A percentile compares a stretch with the other conserved stretches of the same genome.
Conservation (phyloP, 2,113 vertebrate species). For the Typhlomys cinereus region DNA sequence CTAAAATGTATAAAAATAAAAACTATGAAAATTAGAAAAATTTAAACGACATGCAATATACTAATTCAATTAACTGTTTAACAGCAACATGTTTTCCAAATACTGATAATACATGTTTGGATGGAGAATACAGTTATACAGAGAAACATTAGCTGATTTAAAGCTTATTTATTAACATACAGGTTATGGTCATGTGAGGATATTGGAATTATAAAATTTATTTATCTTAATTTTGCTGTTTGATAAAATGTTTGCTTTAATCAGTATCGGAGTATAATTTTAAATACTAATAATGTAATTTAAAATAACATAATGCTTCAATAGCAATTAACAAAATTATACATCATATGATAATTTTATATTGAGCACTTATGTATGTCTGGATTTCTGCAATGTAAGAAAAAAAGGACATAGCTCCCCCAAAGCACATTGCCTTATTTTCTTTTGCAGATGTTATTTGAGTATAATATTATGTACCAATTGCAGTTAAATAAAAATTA, state of each 20-base stretch:
- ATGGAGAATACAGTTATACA: not conserved
- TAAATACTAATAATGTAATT: not conserved
- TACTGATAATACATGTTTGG: not conserved
- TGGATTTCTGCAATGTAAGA: not conserved
- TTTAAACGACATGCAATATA: too few relatives aligned
- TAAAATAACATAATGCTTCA: not conserved
- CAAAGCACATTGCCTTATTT: not conserved
- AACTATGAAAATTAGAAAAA: too few relatives aligned
- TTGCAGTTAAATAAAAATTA: constrained; percentile 49
- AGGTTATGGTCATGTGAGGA: not conserved
- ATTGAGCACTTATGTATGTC: not conserved
- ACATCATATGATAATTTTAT: not conserved
- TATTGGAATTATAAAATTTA: not conserved
- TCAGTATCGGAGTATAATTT: not conserved
- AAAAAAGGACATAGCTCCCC: not conserved
- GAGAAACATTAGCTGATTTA: not conserved
- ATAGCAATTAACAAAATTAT: not conserved
- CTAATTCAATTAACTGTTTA: not conserved
- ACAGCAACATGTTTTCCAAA: not conserved
- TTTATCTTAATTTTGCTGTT: not conserved
- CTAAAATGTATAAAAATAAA: not conserved
- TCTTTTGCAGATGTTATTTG: not conserved
- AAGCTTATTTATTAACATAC: not conserved
- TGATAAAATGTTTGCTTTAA: not conserved
- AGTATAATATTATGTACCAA: constrained; percentile 37